phyloP scores from a whole-genome alignment of 1,140 invertebrate species.

The Anastatus disparis region DNA sequence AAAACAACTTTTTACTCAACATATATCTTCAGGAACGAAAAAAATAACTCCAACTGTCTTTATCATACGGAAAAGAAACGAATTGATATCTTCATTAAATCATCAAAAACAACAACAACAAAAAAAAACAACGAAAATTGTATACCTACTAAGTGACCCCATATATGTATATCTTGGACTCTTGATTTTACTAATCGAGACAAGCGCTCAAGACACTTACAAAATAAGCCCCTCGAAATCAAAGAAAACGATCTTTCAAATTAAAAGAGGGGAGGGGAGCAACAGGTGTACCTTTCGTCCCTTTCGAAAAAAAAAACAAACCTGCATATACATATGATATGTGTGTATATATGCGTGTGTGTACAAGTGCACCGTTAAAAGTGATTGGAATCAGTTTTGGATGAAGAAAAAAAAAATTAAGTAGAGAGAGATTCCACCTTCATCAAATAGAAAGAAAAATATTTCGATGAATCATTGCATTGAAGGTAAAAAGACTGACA shows the following conservation, averaged over 20 bases:
- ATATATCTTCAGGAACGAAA: too few species aligned
- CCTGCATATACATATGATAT: too few species aligned
- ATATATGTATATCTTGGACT: too few species aligned
- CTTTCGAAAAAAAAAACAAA: too few species aligned
- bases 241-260: background rate
- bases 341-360: background rate
- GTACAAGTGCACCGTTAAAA: background rate
- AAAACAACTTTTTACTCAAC: too few species aligned
- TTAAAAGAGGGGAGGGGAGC: background rate
- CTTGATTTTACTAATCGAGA: constrained; percentile 23
- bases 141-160: too few species aligned
- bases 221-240: constrained; percentile 24
- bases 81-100: constrained; percentile 4
- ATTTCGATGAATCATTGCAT: constrained; percentile 39
- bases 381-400: constrained; percentile 15
- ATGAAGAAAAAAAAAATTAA: constrained; percentile 3
- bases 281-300: background rate
- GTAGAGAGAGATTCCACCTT: background rate
- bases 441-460: too few species aligned
- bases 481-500: constrained; percentile 16
- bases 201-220: constrained; percentile 3
- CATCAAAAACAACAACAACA: too few species aligned
- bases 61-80: background rate
- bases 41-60: too few species aligned
- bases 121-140: background rate